These are phyloP conservation scores for Apteryx owenii DNA, from an alignment of 2,113 vertebrate species.

Conservation along the genomic window DNA sequence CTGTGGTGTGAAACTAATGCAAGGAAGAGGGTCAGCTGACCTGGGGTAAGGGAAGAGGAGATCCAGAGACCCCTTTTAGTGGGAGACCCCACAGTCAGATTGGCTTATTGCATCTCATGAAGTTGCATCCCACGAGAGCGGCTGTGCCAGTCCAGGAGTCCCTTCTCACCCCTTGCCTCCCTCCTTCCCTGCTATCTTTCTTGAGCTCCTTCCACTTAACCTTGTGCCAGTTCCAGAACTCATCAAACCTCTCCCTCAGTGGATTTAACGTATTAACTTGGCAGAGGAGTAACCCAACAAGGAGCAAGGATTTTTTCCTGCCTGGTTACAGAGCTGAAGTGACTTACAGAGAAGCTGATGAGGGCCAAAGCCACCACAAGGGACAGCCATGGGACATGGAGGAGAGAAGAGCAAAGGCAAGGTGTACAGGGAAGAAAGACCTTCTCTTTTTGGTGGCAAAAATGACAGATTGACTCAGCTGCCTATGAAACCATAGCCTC, in stretches of 20 bases:
- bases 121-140: background rate
- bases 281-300: background rate
- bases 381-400: background rate
- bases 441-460: background rate
- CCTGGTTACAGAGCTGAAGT: background rate
- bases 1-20: fast-evolving
- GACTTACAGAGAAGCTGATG: background rate
- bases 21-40: background rate
- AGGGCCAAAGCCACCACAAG: background rate
- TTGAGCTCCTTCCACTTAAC: background rate
- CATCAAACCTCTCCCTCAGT: background rate
- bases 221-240: background rate
- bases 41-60: background rate
- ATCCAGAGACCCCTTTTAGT: background rate
- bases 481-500: background rate
- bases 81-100: background rate
- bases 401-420: background rate
- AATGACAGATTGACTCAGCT: background rate
- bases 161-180: background rate
- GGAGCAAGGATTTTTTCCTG: background rate
- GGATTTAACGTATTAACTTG: background rate
- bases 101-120: background rate
- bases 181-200: background rate
- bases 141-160: background rate
- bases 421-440: background rate